Evolutionary conservation across 2,888 invertebrate species (phyloP).

Genomic region (Lithophane socia): DNA sequence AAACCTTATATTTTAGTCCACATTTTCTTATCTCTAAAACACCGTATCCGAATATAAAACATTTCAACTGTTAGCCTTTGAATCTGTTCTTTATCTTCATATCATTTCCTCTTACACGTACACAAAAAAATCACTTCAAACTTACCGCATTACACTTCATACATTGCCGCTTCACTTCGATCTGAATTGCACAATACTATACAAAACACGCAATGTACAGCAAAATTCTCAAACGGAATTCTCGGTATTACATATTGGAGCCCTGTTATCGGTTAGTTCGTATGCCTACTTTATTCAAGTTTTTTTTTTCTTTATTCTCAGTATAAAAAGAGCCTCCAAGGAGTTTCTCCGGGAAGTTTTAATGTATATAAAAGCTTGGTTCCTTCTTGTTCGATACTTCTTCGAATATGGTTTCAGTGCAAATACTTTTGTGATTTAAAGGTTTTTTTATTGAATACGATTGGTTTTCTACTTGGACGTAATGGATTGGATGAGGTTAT

Average conservation of each 20-base stretch:
- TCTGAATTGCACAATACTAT: neutral
- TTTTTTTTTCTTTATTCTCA: slow-evolving; percentile 58
- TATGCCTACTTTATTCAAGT: slow-evolving; percentile 62
- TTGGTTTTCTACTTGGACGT: slow-evolving; percentile 19
- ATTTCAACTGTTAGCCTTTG: slow-evolving; percentile 36
- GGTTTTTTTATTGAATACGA: slow-evolving; percentile 40
- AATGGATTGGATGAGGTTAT: neutral
- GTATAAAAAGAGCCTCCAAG: slow-evolving; percentile 58
- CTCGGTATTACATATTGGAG: slow-evolving; percentile 33
- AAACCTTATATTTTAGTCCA: neutral
- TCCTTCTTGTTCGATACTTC: slow-evolving; percentile 68
- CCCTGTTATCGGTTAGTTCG: slow-evolving; percentile 57
- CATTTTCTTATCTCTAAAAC: slow-evolving; percentile 1
- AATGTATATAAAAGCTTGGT: slow-evolving; percentile 79
- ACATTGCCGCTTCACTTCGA: slow-evolving; percentile 33
- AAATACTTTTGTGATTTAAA: slow-evolving; percentile 59
- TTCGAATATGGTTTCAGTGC: slow-evolving; percentile 64
- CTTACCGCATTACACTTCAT: slow-evolving; percentile 7
- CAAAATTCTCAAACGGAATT: slow-evolving; percentile 34
- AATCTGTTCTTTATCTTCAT: slow-evolving; percentile 45
- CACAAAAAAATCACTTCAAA: slow-evolving; percentile 22
- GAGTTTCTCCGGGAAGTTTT: slow-evolving; percentile 73
- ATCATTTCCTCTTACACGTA: slow-evolving; percentile 13
- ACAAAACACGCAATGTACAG: slow-evolving; percentile 38
- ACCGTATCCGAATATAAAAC: slow-evolving; percentile 18